Evolutionary conservation across 2,113 vertebrate species (phyloP).

Genomic region (Syrmaticus mikado): DNA sequence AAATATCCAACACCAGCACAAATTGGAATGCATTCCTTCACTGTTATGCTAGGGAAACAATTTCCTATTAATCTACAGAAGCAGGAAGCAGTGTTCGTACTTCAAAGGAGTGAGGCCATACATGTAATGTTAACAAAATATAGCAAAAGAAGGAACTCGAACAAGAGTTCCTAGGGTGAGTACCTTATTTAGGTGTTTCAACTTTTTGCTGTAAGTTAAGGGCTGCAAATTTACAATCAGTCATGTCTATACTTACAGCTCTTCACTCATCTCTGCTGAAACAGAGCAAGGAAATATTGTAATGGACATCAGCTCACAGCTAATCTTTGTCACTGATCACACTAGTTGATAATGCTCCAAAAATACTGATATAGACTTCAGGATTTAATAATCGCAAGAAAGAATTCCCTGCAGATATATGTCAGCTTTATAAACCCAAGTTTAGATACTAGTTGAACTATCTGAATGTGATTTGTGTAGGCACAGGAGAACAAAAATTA

Average conservation of each 20-base stretch:
- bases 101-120: not conserved
- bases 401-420: constrained; percentile 20
- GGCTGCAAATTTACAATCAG: not conserved
- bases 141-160: not conserved
- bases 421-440: constrained; percentile 52
- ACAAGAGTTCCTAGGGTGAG: not conserved
- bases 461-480: constrained; percentile 54
- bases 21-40: not conserved
- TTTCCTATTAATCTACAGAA: not conserved
- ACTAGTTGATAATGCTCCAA: not conserved
- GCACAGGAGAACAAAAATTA: constrained; percentile 50
- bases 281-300: not conserved
- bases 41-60: not conserved
- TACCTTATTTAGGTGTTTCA: not conserved
- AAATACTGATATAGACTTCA: constrained; percentile 30
- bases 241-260: not conserved
- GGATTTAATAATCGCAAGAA: constrained; percentile 49
- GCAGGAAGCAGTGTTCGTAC: not conserved
- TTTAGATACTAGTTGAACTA: constrained; percentile 62
- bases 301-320: not conserved
- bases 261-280: not conserved
- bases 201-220: not conserved
- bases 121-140: not conserved
- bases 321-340: constrained; percentile 38
- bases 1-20: not conserved